A percentile compares a stretch with the other conserved stretches of the same genome.
Evolutionary conservation across 1,140 invertebrate species (phyloP).

Genomic region (Drosophila ironensis): DNA sequence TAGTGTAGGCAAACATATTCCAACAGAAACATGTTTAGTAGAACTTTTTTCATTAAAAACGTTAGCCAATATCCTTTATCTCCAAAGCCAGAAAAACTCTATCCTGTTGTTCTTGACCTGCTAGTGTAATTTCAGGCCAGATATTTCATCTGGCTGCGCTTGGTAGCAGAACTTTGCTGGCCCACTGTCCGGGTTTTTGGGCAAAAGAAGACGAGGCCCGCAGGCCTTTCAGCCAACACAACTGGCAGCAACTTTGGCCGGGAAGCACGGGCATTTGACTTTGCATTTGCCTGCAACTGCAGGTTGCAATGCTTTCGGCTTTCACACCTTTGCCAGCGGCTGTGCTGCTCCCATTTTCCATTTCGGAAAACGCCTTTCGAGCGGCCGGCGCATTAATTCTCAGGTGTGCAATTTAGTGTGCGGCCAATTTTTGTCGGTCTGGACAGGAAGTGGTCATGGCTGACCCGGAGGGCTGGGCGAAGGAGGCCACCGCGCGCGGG

Average conservation of each 20-base stretch:
- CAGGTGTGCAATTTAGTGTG: slow-evolving; percentile 78
- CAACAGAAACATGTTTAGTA: background rate
- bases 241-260: slow-evolving; percentile 40
- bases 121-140: background rate
- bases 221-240: slow-evolving; percentile 31
- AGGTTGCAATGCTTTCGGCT: slow-evolving; percentile 37
- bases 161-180: background rate
- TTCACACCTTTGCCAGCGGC: slow-evolving; percentile 46
- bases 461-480: no score
- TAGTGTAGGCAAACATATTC: background rate
- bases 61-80: no score
- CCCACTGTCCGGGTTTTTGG: slow-evolving; percentile 21
- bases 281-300: slow-evolving; percentile 46
- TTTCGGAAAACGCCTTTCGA: slow-evolving; percentile 61
- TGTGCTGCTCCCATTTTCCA: slow-evolving; percentile 12
- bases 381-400: slow-evolving; percentile 70
- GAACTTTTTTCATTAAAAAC: background rate
- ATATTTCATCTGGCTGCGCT: background rate
- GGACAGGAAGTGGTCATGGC: slow-evolving; percentile 9
- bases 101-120: no score
- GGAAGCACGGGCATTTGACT: slow-evolving; percentile 56
- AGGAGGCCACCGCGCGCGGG: slow-evolving; percentile 12
- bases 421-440: slow-evolving; percentile 74
- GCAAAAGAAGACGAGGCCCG: slow-evolving; percentile 16
- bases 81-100: no score